Percentiles rank a stretch among this genome's conserved stretches.
Conservation (phyloP, 2,888 invertebrate genomes). For the Stomorhina lunata region DNA sequence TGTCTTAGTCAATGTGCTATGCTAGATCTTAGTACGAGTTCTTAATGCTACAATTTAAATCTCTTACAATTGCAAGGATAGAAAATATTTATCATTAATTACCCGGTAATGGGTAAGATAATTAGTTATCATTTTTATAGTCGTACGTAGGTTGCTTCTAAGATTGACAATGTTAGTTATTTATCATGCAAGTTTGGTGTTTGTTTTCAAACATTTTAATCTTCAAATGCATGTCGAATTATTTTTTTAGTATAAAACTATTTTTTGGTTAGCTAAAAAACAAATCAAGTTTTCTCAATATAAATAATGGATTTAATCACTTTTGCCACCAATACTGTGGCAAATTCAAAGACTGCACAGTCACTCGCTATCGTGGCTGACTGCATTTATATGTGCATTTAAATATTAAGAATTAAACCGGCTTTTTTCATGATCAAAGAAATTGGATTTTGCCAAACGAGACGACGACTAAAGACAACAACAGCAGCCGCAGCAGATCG, state of each 20-base stretch:
- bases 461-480: slow-evolving; percentile 32
- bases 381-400: slow-evolving; percentile 60
- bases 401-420: slow-evolving; percentile 59
- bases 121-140: background rate
- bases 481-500: background rate
- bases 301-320: slow-evolving; percentile 5
- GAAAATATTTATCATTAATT: too few relatives aligned
- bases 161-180: background rate
- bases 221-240: background rate
- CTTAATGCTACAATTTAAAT: too few relatives aligned
- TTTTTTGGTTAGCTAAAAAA: background rate
- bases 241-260: background rate
- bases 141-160: background rate
- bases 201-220: background rate
- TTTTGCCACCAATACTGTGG: background rate
- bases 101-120: background rate
- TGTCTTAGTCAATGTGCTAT: too few relatives aligned
- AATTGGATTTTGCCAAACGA: slow-evolving; percentile 51
- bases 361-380: slow-evolving; percentile 43
- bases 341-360: background rate
- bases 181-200: too few relatives aligned
- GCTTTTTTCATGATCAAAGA: slow-evolving; percentile 65
- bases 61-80: too few relatives aligned
- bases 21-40: too few relatives aligned
- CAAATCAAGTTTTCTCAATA: background rate